phyloP scores from a whole-genome alignment of 2,113 vertebrate genomes.

The Mustelus asterias region DNA sequence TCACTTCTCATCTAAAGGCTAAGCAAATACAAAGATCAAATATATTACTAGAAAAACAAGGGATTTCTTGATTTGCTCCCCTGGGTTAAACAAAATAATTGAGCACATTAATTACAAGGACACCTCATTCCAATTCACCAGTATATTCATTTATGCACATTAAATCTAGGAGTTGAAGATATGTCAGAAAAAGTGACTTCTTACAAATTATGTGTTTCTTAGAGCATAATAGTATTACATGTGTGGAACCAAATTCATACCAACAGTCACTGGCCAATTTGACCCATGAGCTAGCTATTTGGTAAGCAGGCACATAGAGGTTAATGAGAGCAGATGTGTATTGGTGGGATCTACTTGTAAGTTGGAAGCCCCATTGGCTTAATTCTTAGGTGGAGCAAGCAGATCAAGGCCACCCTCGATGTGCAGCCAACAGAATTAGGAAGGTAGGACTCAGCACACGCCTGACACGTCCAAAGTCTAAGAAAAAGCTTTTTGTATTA shows the following conservation, averaged over 20 bases:
- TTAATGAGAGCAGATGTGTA: neutral
- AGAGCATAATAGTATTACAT: neutral
- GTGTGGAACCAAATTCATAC: neutral
- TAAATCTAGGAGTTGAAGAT: neutral
- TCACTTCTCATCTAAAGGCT: neutral
- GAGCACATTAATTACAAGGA: neutral
- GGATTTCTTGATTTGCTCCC: neutral
- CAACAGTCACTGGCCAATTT: neutral
- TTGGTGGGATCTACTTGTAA: neutral
- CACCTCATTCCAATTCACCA: neutral
- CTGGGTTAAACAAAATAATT: neutral
- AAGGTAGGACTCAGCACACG: neutral
- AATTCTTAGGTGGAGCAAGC: neutral
- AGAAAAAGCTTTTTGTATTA: neutral
- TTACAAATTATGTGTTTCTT: neutral
- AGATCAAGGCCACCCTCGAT: neutral
- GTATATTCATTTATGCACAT: neutral
- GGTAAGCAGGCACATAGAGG: neutral
- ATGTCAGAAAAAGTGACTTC: neutral
- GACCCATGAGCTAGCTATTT: neutral
- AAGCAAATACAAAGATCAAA: neutral
- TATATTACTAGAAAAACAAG: neutral
- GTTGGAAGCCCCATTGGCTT: neutral
- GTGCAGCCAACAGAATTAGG: neutral
- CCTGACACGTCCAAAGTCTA: neutral